Evolutionary conservation across 2,113 vertebrate species (phyloP).

Genomic region (Microcebus jonahi): DNA sequence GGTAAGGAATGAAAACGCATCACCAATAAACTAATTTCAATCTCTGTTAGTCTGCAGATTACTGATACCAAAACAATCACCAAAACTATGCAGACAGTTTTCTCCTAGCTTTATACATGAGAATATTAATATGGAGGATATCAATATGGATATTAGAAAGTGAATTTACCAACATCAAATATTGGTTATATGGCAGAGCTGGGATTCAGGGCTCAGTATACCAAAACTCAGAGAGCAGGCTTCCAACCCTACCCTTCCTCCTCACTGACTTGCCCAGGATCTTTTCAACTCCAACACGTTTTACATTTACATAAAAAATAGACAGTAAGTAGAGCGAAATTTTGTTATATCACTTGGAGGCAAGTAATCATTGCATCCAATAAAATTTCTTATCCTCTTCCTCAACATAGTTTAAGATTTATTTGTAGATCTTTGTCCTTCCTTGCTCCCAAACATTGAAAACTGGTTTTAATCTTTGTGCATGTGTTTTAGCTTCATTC

Average conservation of each 20-base stretch:
- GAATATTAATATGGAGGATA: neutral
- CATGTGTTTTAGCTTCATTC: slow-evolving; percentile 64
- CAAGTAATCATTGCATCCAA: neutral
- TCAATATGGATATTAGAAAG: neutral
- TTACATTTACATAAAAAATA: neutral
- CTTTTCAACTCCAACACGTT: neutral
- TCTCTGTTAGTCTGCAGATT: neutral
- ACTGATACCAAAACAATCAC: neutral
- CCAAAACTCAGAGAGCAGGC: neutral
- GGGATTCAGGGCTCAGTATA: neutral
- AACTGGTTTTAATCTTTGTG: slow-evolving; percentile 64
- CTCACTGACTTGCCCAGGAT: neutral
- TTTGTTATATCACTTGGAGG: neutral
- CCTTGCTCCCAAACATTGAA: slow-evolving; percentile 58
- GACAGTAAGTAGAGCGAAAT: neutral
- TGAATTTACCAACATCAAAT: neutral
- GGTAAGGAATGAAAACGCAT: neutral
- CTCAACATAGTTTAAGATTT: slow-evolving; percentile 37
- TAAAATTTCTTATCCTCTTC: neutral
- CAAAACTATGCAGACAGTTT: neutral
- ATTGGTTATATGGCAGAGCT: neutral
- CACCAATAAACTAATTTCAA: neutral
- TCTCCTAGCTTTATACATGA: neutral
- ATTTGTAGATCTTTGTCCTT: slow-evolving; percentile 34
- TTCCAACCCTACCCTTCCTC: neutral